phyloP scores from a whole-genome alignment of 2,797 vertebrate species.

The Lithobates sylvaticus region DNA sequence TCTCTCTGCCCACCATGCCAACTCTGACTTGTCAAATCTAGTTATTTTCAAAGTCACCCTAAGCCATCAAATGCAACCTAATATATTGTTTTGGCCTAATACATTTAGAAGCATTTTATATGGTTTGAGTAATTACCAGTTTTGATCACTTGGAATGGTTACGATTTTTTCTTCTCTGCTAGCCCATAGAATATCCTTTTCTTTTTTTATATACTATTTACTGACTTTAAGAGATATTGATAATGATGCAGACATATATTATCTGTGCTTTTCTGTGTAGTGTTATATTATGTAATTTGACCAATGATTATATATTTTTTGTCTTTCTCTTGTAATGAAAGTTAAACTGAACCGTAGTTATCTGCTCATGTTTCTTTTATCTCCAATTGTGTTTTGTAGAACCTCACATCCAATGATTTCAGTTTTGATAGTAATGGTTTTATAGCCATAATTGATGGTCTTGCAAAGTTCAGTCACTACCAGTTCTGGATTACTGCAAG shows the following conservation, averaged over 20 bases:
- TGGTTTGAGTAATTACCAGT: neutral
- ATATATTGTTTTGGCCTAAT: neutral
- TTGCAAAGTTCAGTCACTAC: slow-evolving; percentile 88
- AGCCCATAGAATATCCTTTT: too few species aligned
- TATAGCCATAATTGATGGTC: slow-evolving; percentile 78
- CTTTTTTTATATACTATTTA: too few species aligned
- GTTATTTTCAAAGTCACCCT: too few species aligned
- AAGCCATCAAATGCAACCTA: neutral
- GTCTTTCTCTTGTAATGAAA: neutral
- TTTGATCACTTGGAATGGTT: neutral
- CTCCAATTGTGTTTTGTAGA: slow-evolving; percentile 74
- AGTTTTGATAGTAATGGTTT: slow-evolving; percentile 66
- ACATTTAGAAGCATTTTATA: neutral
- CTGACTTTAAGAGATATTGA: neutral
- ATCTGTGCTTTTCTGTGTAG: neutral
- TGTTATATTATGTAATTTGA: neutral
- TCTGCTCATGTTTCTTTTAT: neutral
- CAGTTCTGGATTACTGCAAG: slow-evolving; percentile 92
- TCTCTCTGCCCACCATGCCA: too few species aligned
- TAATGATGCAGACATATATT: neutral
- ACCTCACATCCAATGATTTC: slow-evolving; percentile 76
- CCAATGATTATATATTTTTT: neutral
- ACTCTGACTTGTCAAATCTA: too few species aligned
- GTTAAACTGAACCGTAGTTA: neutral
- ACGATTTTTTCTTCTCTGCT: neutral